Evolutionary conservation across 37 sponge, comb jelly and placozoan species (phyloP), one percentile per base, ranked within the genome.

Genomic region (Lycopodina hypogea): DNA sequence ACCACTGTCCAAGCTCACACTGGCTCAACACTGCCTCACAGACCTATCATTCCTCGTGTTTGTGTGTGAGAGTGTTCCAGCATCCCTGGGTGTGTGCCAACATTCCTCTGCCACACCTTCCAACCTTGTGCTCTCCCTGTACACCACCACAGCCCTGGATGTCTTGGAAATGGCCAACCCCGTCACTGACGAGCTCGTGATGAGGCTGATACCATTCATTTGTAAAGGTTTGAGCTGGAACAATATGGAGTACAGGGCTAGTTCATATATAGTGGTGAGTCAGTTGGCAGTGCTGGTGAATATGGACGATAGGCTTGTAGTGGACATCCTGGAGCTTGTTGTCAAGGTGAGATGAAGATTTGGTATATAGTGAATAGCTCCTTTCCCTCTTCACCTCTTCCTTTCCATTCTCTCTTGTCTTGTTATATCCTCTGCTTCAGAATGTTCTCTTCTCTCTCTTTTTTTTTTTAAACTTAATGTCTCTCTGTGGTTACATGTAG

Each of bases 21-120:
- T 96, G 19, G 63, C 83, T 21, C 88, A 85, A 63, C 97, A 90
- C 77, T 93, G 94, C 37, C 17, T 87, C 6, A 72, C 91, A 3
- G 81, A 70, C 22, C 89, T 61, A 3, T 56, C 91, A 1, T 89
- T 89, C 52, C 80, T 96, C 35, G 39, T 40, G 23, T 96, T 93
- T 37, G 57, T 96, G 18, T 93, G 91, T 78, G 86, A 90, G 11
- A 76, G 90, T 65, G 78, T 89, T 28, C 50, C 38, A 2, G 33
- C 76, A 14, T 86, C 94, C 3, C 56, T 93, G n/a, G 24, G 48
- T 34, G 42, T 35, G 0, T 30, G 79, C 51, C 39, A 48, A 30
- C 56, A 45, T 19, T 69, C 83, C 12, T 69, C 71, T 6, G 55
- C 30, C 22, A 51, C 34, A 9, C 52, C 51, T 29, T 45, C 40